Evolutionary conservation across 2,113 vertebrate genomes (phyloP).

Genomic region (Anhinga rufa): DNA sequence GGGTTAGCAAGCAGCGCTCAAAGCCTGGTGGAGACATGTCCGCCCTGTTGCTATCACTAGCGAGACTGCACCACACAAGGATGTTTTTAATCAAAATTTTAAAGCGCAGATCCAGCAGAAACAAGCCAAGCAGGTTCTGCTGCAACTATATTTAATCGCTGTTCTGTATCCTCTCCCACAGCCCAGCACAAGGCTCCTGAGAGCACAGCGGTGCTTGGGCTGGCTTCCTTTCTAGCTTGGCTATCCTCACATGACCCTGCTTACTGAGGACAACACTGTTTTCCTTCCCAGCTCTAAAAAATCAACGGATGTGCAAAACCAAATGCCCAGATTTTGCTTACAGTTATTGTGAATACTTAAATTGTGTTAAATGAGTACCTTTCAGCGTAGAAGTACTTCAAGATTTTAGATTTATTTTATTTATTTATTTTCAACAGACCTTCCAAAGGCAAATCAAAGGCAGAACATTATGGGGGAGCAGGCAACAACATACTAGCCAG

Average conservation of each 20-base stretch:
- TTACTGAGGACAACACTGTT: background rate
- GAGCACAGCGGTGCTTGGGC: background rate
- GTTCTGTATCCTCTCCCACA: background rate
- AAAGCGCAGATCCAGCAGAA: background rate
- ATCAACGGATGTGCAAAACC: background rate
- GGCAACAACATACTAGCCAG: background rate
- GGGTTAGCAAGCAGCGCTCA: background rate
- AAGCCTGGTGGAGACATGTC: accelerated
- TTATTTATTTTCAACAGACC: background rate
- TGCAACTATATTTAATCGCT: background rate
- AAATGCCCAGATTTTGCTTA: background rate
- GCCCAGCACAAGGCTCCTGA: background rate
- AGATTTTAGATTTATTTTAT: background rate
- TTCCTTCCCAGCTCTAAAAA: background rate
- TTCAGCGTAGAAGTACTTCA: background rate
- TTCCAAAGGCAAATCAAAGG: background rate
- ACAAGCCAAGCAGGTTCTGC: conserved; percentile 33
- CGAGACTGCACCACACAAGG: accelerated
- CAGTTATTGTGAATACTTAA: background rate
- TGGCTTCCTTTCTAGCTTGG: background rate
- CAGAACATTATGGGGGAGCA: background rate
- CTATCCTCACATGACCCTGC: background rate
- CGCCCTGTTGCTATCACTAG: accelerated
- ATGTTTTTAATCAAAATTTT: background rate
- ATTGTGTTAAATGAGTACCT: background rate